Evolutionary conservation across 2,797 vertebrate species (phyloP), one percentile per base, ranked within the genome.

Genomic region (Phataginus tricuspis): DNA sequence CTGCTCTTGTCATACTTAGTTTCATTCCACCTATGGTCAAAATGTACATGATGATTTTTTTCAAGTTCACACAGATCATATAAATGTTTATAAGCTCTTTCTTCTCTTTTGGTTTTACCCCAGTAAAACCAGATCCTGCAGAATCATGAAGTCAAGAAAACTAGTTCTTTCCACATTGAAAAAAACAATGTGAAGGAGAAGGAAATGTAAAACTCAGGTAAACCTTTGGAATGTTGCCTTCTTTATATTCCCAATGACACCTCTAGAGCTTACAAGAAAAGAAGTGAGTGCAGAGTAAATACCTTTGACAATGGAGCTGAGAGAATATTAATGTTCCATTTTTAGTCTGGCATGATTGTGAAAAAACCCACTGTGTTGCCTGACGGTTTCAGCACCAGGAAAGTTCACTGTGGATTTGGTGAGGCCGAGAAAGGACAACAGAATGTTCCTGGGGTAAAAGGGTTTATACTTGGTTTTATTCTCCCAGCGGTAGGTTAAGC

Each of bases 251-350:
- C 79, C 68, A 95, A 13, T 27, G 69, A 86, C 5, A 68, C 37
- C 27, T 75, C 69, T 42, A 82, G 71, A 90, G 64, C 69, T 82
- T 90, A 90, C 18, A 84, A 92, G 72, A 49, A 77, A 88, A 57
- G 68, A 66, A 31, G 19, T 86, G 63, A 84, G 49, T 61, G 7
- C 42, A 72, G 71, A 95, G 61, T 87, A 94, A 91, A 96, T 91
- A 86, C 51, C 37, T 87, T 95, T 94, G 80, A 97, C 42, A 75
- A 34, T 21, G 64, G 84, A 83, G 25, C 84, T 25, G 66, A 77
- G 59, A 95, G 79, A 93, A 87, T 93, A 74, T 83, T 69, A 97
- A 90, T 78, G 49, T 78, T 87, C 86, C 93, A 75, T 80, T 92
- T 95, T 95, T 96, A 89, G 93, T 19, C 21, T 83, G 15, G 49